Base-by-base conservation (phyloP, 1,140 invertebrate genomes). In the Cardiocondyla obscurior region DNA sequence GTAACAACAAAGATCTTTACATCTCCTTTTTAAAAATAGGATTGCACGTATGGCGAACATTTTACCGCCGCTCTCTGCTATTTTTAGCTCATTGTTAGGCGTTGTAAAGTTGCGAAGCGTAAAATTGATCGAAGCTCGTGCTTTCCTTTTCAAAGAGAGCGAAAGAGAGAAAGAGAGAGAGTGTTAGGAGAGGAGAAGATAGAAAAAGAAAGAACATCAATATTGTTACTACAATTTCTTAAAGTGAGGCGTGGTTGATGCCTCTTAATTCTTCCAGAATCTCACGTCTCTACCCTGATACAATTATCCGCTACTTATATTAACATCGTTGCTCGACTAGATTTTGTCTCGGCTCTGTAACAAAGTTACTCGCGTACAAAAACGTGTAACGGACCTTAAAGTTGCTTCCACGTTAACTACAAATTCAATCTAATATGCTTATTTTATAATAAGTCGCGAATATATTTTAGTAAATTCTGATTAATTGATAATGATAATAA, bases 151-250 rank as follows among this genome's bases (percentile, higher is more conserved):
- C 16, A 55, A 57, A 72, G 58, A 39, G 58, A 62, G 25, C 22
- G 36, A 57, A 25, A 36, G 58, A 36, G 39, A 14, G 33, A 60
- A 3, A 60, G n/a, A 36, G 3, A 19, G 58, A n/a, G n/a, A 8
- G 12, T n/a, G n/a, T n/a, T n/a, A n/a, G n/a, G n/a, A n/a, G n/a
- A n/a, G n/a, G n/a, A n/a, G n/a, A n/a, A n/a, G n/a, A n/a, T n/a
- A 42, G 58, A 42, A 36, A 36, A 42, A 62, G 58, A 62, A 36
- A 33, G 22, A 57, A n/a, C 14, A 2, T 33, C 22, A 51, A 72
- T 72, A 72, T 72, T 72, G 69, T 57, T 72, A 69, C 25, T 69
- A 72, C 69, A 57, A 57, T 72, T 72, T 72, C 69, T 72, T 72
- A 72, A 72, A 72, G 51, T 16, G 22, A 57, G 69, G 69, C 33